phyloP scores from a whole-genome alignment of 1,140 invertebrate genomes.

The Gryon sp. region DNA sequence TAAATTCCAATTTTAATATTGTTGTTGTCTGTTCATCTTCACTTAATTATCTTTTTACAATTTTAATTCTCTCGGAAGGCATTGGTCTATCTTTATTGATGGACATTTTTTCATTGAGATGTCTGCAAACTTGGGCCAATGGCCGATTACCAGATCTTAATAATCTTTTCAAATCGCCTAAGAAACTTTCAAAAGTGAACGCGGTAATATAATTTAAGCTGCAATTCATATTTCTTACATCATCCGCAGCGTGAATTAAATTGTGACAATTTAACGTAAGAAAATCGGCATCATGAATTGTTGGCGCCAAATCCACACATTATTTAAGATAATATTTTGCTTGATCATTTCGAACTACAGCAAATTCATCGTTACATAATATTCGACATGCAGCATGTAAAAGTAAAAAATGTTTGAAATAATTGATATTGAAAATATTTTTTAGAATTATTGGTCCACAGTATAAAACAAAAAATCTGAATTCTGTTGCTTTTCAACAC shows the following conservation, averaged over 20 bases:
- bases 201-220: constrained; percentile 12
- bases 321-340: constrained; percentile 29
- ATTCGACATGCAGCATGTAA: constrained; percentile 46
- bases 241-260: constrained; percentile 27
- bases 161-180: constrained; percentile 4
- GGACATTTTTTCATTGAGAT: constrained; percentile 20
- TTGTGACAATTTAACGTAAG: constrained; percentile 34
- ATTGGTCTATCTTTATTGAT: background rate
- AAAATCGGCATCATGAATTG: constrained; percentile 16
- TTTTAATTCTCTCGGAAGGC: background rate
- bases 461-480: constrained; percentile 58
- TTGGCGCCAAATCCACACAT: constrained; percentile 4
- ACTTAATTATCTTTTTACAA: background rate
- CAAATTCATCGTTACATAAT: constrained; percentile 6
- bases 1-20: background rate
- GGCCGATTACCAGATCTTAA: constrained; percentile 17
- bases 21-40: background rate
- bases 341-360: constrained; percentile 4
- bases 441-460: constrained; percentile 41
- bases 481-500: constrained; percentile 56
- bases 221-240: constrained; percentile 18
- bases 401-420: constrained; percentile 51
- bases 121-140: constrained; percentile 15
- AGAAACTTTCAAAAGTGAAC: constrained; percentile 37
- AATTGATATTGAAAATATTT: constrained; percentile 7